Conservation (phyloP, 1,140 invertebrate genomes). For the Drosophila tani region DNA sequence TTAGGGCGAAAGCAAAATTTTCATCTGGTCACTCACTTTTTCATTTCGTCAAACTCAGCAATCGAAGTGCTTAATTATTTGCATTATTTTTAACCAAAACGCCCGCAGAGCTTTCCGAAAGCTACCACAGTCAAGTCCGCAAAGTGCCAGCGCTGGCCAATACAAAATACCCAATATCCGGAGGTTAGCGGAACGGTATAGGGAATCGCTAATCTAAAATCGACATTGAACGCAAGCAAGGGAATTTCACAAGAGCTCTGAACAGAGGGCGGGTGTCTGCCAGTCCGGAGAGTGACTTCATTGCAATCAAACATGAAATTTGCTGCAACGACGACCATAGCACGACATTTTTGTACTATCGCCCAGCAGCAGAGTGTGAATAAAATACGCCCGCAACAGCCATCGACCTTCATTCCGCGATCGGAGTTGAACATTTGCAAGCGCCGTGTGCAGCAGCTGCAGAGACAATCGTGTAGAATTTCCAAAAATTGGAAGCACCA, state of each 20-base stretch:
- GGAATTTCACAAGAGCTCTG: slow-evolving; percentile 50
- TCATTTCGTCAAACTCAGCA: slow-evolving; percentile 55
- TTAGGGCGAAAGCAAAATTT: too few relatives aligned
- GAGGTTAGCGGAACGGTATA: slow-evolving; percentile 8
- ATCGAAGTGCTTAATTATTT: slow-evolving; percentile 63
- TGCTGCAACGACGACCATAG: slow-evolving; percentile 78
- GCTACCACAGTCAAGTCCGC: slow-evolving; percentile 35
- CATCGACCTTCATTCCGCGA: slow-evolving; percentile 61
- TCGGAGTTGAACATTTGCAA: slow-evolving; percentile 64
- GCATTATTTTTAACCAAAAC: slow-evolving; percentile 54
- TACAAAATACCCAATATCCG: slow-evolving; percentile 13
- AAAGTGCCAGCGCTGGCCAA: slow-evolving; percentile 32
- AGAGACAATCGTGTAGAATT: slow-evolving; percentile 68
- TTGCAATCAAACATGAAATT: slow-evolving; percentile 84
- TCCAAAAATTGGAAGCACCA: slow-evolving; percentile 82
- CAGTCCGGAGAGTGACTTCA: slow-evolving; percentile 59
- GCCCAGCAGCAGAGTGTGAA: slow-evolving; percentile 56
- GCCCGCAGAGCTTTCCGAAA: slow-evolving; percentile 49
- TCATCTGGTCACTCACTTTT: slow-evolving; percentile 54
- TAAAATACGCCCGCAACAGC: slow-evolving; percentile 62
- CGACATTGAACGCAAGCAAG: slow-evolving; percentile 15
- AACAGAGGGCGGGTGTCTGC: slow-evolving; percentile 44
- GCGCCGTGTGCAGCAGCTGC: slow-evolving; percentile 23
- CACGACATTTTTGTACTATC: slow-evolving; percentile 69
- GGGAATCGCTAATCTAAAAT: slow-evolving; percentile 19